A percentile compares a stretch with the other conserved stretches of the same genome.
phyloP scores from a whole-genome alignment of 2,113 vertebrate species.

The Scalopus aquaticus region DNA sequence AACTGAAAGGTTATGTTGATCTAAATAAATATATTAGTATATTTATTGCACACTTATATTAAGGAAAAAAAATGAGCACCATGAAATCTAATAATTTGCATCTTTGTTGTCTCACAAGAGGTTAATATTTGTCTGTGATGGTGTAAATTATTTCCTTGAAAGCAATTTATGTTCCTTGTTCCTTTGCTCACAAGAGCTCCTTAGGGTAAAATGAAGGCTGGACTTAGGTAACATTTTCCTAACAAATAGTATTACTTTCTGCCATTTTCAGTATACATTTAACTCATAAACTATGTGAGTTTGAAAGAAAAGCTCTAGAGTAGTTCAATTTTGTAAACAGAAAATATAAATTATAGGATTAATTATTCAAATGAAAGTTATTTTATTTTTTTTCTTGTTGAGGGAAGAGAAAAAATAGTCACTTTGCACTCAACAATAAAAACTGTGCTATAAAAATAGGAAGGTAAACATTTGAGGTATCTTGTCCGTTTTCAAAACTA shows the following conservation, averaged over 20 bases:
- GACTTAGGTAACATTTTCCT: not conserved
- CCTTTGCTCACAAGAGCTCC: not conserved
- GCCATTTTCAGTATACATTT: constrained; percentile 12
- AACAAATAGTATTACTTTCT: not conserved
- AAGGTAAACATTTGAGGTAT: not conserved
- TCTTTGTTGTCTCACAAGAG: not conserved
- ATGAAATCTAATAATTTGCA: not conserved
- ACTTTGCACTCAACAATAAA: not conserved
- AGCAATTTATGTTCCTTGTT: not conserved
- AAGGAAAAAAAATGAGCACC: not conserved
- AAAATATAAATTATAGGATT: not conserved
- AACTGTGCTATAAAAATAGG: not conserved
- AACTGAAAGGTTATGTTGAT: not conserved
- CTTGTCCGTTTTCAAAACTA: constrained; percentile 9
- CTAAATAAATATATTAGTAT: not conserved
- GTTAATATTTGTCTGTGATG: constrained; percentile 39
- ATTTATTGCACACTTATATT: constrained; percentile 4
- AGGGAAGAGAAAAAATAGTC: not conserved
- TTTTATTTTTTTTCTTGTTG: not conserved
- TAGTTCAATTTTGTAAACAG: not conserved
- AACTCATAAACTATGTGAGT: not conserved
- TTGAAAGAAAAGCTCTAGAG: constrained; percentile 1
- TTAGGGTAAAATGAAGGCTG: not conserved
- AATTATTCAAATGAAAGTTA: constrained; percentile 11
- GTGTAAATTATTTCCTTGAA: not conserved